Base-by-base conservation (phyloP, 2,888 invertebrate species). In the Luperina nickerlii region DNA sequence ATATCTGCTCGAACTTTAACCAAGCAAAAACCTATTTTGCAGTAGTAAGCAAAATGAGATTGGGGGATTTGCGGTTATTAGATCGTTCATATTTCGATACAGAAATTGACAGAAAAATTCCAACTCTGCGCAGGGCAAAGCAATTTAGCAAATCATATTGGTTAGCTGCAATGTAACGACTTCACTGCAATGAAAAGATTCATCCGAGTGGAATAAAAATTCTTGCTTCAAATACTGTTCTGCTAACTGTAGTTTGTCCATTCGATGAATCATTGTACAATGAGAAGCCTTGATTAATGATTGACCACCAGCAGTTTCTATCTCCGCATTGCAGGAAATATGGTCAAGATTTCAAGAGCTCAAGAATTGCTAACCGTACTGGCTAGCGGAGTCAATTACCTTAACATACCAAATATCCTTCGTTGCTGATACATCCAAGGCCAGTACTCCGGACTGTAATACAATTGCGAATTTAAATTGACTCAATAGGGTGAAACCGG, bases 381-480 rank as follows among this genome's bases (percentile, higher is more conserved):
- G 57, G 57, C 48, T 71, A 63, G 57, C 8, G 54, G 51, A 83
- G 69, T 85, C 60, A 82, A 85, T 76, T 85, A 73, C 60, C 60
- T 71, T 71, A 65, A 78, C 76, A 80, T 81, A 66, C 48, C 78
- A 78, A 72, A 76, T 76, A 74, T 78, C 79, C 66, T 86, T 78
- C 63, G 66, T 66, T 48, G 27, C 82, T 73, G 78, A 79, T 78
- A 62, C 72, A 77, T 32, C 24, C 81, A 86, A 78, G 78, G 87
- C 67, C 69, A 67, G n/a, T 78, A 63, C 20, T 38, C 32, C 69
- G 48, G 27, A 38, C 67, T 60, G 72, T 32, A 72, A 73, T 78
- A 86, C 87, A 87, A 88, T 78, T 81, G 83, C 72, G 74, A 86
- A 86, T 85, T 79, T 80, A 79, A 83, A 87, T 77, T 78, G 79